Base-by-base conservation (phyloP, 2,797 vertebrate genomes). In the Toxotes lorentzi region DNA sequence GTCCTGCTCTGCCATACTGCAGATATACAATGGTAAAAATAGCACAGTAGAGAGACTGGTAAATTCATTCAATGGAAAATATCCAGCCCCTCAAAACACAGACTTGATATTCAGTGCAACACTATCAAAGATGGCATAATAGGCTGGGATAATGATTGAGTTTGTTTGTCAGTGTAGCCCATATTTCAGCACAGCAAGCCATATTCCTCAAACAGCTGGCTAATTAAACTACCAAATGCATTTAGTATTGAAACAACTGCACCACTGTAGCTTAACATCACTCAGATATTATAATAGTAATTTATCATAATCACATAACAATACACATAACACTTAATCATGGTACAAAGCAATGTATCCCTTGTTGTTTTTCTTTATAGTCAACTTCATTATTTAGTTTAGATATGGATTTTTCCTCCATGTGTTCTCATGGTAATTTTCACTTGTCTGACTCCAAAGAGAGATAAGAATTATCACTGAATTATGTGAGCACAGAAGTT, bases 401-500 rank as follows among this genome's bases (percentile, higher is more conserved):
- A 43, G 45, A 65, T 73, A 78, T 80, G 43, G 61, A 75, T 85
- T 86, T 78, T 63, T 72, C 54, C 59, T 66, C 17, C 23, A 32
- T 63, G 56, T 86, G 60, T 87, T 81, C 59, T 84, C 67, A 71
- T 79, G 73, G 71, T 77, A 76, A 86, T 91, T 89, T 78, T 13
- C 65, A 79, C 74, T 76, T 60, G 57, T 83, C 40, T 57, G 77
- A 82, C 69, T 88, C 71, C 24, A 62, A 61, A 72, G 83, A 23
- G 34, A 88, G 87, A 92, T 91, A 89, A 89, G 80, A 76, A 82
- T 82, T 79, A 89, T 88, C 88, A 66, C 64, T 53, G 76, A 84
- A 87, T 85, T 81, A 83, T 81, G 72, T 76, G 74, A 87, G 76
- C 54, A 77, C 71, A 79, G 68, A 82, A 71, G 68, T 79, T 65